phyloP scores from a whole-genome alignment of 2,888 invertebrate genomes.

The Polydrusus tereticollis region DNA sequence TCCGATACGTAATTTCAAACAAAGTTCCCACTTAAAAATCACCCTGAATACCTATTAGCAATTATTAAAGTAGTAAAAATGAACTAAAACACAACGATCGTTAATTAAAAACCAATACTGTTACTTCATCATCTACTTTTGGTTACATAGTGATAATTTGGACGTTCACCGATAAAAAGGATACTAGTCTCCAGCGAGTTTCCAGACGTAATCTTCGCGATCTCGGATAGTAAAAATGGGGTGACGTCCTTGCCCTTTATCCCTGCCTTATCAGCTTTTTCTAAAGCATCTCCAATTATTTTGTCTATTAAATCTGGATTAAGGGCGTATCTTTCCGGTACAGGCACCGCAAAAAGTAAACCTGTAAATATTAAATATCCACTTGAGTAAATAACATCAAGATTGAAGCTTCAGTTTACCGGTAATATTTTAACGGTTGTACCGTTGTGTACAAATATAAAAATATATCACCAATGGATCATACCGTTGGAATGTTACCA shows the following conservation, averaged over 20 bases:
- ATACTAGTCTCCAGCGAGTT: slow-evolving; percentile 88
- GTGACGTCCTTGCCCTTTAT: slow-evolving; percentile 91
- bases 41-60: too few relatives aligned
- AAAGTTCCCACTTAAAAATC: too few relatives aligned
- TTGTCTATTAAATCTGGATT: slow-evolving; percentile 73
- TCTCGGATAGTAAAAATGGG: slow-evolving; percentile 86
- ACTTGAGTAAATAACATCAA: too few relatives aligned
- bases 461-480: too few relatives aligned
- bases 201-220: slow-evolving; percentile 85
- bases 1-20: too few relatives aligned
- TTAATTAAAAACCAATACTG: neutral
- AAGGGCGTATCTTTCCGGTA: slow-evolving; percentile 80
- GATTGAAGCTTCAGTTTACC: too few relatives aligned
- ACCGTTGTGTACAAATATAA: too few relatives aligned
- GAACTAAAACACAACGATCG: neutral
- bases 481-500: too few relatives aligned
- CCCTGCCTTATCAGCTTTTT: slow-evolving; percentile 70
- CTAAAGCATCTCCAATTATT: slow-evolving; percentile 79
- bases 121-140: neutral
- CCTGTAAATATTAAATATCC: slow-evolving; percentile 46
- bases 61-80: too few relatives aligned
- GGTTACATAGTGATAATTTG: neutral
- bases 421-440: too few relatives aligned
- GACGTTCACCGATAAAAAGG: slow-evolving; percentile 65
- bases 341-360: slow-evolving; percentile 90